phyloP scores from a whole-genome alignment of 2,113 vertebrate genomes.

The Macrotis lagotis region DNA sequence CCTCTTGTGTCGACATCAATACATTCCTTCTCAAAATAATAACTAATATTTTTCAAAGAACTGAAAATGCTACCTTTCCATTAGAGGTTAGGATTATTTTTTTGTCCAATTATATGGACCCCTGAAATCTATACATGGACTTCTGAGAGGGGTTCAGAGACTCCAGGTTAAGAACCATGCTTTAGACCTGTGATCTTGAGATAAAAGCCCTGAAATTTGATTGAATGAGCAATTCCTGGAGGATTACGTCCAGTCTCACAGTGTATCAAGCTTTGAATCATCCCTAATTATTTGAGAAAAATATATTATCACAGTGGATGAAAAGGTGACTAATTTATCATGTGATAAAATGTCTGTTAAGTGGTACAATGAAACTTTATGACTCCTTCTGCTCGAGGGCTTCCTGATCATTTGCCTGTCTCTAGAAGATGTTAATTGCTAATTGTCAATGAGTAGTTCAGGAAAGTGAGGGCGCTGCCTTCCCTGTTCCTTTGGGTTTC shows the following conservation, averaged over 20 bases:
- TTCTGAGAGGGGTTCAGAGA: not conserved
- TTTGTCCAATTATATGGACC: not conserved
- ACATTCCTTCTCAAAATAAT: not conserved
- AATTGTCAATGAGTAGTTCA: conserved; percentile 43
- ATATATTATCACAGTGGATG: conserved; percentile 38
- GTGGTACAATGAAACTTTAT: conserved; percentile 23
- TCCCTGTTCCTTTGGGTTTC: not conserved
- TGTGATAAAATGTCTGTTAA: conserved; percentile 54
- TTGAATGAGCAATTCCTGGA: not conserved
- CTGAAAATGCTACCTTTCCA: not conserved
- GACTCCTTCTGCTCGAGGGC: not conserved
- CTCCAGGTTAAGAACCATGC: not conserved
- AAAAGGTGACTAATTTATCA: conserved; percentile 43
- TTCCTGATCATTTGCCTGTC: conserved; percentile 50
- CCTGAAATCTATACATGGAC: not conserved
- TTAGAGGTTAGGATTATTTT: not conserved
- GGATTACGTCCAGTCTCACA: not conserved
- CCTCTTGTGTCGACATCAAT: not conserved
- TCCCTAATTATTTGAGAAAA: conserved; percentile 42
- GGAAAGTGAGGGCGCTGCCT: conserved; percentile 21
- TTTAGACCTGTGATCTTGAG: not conserved
- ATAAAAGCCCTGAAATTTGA: conserved; percentile 10
- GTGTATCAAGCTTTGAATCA: not conserved
- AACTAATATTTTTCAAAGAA: not conserved
- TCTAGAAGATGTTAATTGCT: conserved; percentile 61